Evolutionary conservation across 1,140 invertebrate species (phyloP), one percentile per base, ranked within the genome.

Genomic region (Goniozus legneri): DNA sequence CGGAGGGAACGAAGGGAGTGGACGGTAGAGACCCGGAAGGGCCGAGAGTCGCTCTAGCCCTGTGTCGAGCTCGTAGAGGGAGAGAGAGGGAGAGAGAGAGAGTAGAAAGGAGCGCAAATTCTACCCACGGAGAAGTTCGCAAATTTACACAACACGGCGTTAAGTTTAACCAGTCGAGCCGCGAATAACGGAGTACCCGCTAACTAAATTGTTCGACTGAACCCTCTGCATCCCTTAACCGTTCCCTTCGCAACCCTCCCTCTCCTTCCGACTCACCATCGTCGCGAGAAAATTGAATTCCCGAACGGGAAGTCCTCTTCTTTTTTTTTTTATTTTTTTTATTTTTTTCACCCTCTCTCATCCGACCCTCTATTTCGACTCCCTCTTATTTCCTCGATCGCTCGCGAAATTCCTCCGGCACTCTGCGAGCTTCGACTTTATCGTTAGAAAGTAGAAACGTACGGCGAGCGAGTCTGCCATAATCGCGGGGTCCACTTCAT

Each of bases 81-180:
- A n/a, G n/a, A n/a, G n/a, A n/a, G n/a, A n/a, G n/a, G n/a, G n/a
- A n/a, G n/a, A n/a, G n/a, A n/a, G n/a, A n/a, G n/a, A n/a, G n/a
- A n/a, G n/a, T n/a, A n/a, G 20, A 13, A 34, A 22, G 27, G 13
- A 34, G 36, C n/a, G 37, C 20, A 40, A 47, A 33, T 47, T 37
- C 13, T 32, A 15, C 45, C 20, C 4, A 27, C 45, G 31, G 18
- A 13, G 46, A 42, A 33, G 12, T 35, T 14, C 12, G 32, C 18
- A 41, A 51, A 47, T 51, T 50, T 46, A 22, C 22, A 16, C 22
- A 36, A 21, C 36, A 16, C 31, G 13, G 34, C 22, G 21, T 21
- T 31, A 31, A 32, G 30, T 46, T 46, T 38, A 38, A 38, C 36
- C 36, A 18, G 19, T 38, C 36, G 35, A 30, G 42, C 27, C 15